Evolutionary conservation across 2,888 invertebrate genomes (phyloP).

Genomic region (Abscondita cerata): DNA sequence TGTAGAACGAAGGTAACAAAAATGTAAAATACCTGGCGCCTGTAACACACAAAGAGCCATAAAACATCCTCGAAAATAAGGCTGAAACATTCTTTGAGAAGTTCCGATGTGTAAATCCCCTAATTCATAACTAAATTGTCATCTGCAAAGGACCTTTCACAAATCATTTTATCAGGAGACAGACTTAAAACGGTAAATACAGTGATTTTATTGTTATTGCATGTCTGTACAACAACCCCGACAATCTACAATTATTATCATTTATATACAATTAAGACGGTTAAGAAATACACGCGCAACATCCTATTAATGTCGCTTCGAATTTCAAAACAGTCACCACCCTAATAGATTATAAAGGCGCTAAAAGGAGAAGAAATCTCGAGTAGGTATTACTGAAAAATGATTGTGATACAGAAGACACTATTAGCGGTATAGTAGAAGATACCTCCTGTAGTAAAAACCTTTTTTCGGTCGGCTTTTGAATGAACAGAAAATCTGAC

Average conservation of each 20-base stretch:
- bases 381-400: conserved; percentile 17
- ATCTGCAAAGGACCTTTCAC: conserved; percentile 22
- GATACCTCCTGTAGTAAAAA: conserved; percentile 15
- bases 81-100: conserved; percentile 13
- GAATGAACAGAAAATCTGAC: conserved; percentile 25
- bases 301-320: background rate
- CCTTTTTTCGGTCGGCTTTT: conserved; percentile 17
- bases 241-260: no score
- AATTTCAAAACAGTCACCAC: conserved; percentile 5
- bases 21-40: conserved; percentile 41
- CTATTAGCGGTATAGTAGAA: conserved; percentile 25
- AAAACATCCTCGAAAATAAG: conserved; percentile 31
- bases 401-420: conserved; percentile 14
- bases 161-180: conserved; percentile 36
- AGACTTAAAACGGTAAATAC: conserved; percentile 10
- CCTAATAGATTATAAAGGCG: background rate
- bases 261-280: no score
- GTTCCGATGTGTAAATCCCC: conserved; percentile 10
- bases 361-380: no score
- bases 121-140: conserved; percentile 14
- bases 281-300: no score
- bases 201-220: background rate
- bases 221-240: no score
- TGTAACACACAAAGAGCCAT: conserved; percentile 32
- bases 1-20: conserved; percentile 16